Conservation (phyloP, 2,113 vertebrate species). For the Nymphicus hollandicus region DNA sequence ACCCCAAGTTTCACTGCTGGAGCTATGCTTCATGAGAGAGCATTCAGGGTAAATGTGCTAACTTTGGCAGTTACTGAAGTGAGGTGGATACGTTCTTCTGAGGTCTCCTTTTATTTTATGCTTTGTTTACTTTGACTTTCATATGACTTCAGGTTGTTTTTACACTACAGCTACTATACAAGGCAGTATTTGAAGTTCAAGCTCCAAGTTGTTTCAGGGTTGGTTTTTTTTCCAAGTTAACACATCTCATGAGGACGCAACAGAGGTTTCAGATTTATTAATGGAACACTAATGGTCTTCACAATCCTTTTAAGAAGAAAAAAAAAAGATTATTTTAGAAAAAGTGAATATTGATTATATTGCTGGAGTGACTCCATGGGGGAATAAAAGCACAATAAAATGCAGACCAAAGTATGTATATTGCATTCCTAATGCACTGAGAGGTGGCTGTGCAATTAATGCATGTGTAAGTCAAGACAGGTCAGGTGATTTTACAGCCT, state of each 20-base stretch:
- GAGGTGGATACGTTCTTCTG: not conserved
- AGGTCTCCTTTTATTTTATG: not conserved
- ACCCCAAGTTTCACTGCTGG: not conserved
- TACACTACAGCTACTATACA: not conserved
- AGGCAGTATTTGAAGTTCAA: not conserved
- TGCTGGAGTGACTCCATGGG: not conserved
- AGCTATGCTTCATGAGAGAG: not conserved
- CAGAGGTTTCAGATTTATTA: not conserved
- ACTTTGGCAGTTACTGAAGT: not conserved
- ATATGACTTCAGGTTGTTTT: not conserved
- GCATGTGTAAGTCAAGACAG: not conserved
- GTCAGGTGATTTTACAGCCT: not conserved
- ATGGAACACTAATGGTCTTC: not conserved
- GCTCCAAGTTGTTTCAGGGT: not conserved
- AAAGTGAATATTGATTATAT: conserved; percentile 1
- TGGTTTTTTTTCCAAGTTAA: not conserved
- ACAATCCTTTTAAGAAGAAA: not conserved
- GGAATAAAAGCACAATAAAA: not conserved
- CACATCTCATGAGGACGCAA: not conserved
- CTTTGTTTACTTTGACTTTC: not conserved
- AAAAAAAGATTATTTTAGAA: not conserved
- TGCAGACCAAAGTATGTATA: not conserved
- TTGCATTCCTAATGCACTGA: not conserved
- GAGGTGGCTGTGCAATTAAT: not conserved
- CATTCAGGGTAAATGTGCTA: not conserved